phyloP scores from a whole-genome alignment of 2,797 vertebrate genomes.

The Melopsittacus undulatus region DNA sequence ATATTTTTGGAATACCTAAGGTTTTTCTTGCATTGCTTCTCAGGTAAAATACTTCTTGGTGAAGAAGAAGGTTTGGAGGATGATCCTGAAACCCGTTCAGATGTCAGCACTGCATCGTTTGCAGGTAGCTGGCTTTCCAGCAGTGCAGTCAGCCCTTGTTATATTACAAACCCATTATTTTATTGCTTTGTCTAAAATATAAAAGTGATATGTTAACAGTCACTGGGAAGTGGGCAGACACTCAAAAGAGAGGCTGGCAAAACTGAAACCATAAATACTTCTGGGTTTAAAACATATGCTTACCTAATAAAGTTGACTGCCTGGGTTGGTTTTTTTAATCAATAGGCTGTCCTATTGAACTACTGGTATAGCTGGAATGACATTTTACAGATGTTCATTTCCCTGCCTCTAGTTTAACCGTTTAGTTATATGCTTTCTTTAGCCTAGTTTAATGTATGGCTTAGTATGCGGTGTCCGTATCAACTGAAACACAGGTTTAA shows the following conservation, averaged over 20 bases:
- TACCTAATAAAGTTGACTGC: neutral
- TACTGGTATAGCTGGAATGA: neutral
- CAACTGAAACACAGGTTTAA: neutral
- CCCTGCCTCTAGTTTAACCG: neutral
- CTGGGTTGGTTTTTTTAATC: neutral
- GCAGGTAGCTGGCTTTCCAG: slow-evolving; percentile 76
- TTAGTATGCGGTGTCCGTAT: neutral
- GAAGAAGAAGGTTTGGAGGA: slow-evolving; percentile 95
- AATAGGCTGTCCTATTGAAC: neutral
- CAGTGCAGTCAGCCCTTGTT: neutral
- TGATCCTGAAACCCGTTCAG: slow-evolving; percentile 86
- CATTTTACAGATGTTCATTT: neutral
- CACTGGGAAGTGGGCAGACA: neutral
- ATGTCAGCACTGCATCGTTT: slow-evolving; percentile 85
- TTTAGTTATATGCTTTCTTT: neutral
- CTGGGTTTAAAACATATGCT: neutral
- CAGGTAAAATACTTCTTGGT: slow-evolving; percentile 90
- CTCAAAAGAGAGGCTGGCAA: neutral
- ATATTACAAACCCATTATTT: neutral
- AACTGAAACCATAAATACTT: neutral
- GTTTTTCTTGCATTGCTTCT: neutral
- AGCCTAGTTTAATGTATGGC: neutral
- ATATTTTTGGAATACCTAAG: neutral
- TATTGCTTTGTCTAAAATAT: neutral
- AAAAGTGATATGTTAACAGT: neutral